Conservation (phyloP, 2,113 vertebrate genomes). For the Syrmaticus mikado region DNA sequence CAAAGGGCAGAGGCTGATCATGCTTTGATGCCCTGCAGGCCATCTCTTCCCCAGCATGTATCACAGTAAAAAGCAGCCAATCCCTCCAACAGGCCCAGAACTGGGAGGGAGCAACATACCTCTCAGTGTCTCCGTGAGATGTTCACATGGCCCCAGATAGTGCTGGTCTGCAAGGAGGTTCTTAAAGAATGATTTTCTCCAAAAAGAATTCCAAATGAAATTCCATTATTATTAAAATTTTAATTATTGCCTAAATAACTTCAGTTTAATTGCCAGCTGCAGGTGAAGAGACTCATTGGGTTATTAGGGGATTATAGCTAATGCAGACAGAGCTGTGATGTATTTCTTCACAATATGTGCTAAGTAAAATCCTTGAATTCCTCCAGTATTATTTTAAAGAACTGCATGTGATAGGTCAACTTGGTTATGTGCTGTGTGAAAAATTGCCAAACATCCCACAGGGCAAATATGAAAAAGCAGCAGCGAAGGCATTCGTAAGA, state of each 20-base stretch:
- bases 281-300: neutral
- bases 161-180: neutral
- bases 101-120: neutral
- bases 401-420: neutral
- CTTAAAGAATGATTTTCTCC: neutral
- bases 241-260: constrained; percentile 19
- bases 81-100: neutral
- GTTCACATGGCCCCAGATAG: neutral
- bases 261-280: neutral
- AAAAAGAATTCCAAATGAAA: neutral
- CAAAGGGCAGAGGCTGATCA: neutral
- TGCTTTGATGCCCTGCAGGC: neutral
- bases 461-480: constrained; percentile 45
- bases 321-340: neutral
- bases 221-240: neutral
- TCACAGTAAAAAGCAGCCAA: neutral
- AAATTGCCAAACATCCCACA: constrained; percentile 49
- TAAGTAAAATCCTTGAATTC: constrained; percentile 27
- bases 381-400: constrained; percentile 43
- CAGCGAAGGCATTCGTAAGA: constrained; percentile 3
- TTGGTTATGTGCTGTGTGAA: constrained; percentile 23
- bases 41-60: neutral
- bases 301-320: neutral
- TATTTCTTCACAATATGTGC: constrained; percentile 9
- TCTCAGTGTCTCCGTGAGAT: neutral